Base-by-base conservation (phyloP, 64 coral and sea anemone genomes). In the Stichodactyla helianthus region DNA sequence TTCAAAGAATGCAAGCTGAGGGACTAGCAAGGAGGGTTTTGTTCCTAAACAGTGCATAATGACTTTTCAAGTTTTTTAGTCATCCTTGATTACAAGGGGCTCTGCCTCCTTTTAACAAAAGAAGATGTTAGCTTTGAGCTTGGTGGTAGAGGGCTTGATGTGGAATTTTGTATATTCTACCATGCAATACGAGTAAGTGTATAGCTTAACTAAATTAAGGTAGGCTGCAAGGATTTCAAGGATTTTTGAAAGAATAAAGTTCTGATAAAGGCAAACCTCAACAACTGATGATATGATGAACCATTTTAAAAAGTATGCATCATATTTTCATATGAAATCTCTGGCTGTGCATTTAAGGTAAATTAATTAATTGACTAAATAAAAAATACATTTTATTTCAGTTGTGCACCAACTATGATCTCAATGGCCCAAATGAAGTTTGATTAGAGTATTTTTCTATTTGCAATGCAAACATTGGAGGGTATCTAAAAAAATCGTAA, bases 61-160 rank as follows among this genome's bases (percentile, higher is more conserved):
- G 35, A 44, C 35, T 44, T 6, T 52, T 25, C 67, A 83, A 54
- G 53, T 27, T 78, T n/a, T 53, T 77, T 44, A 90, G 82, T 90
- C 19, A 90, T 76, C 52, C 82, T 90, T 85, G 89, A 90, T 85
- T 85, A 85, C 52, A 90, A 90, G 54, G 82, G 63, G 9, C 52
- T 90, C 17, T 77, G 54, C 7, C 68, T 85, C 52, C 57, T 90
- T 0, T 13, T 85, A 1, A 56, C 68, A 44, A 67, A 58, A 52
- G 81, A 77, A 23, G 63, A 71, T 63, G 64, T 50, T 35, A 53
- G 10, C 11, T 53, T 76, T 79, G 26, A 50, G 26, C 89, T 90
- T 85, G 82, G 82, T 23, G 31, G 55, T 2, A 84, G 53, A 58
- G 68, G 89, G 52, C 31, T 90, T 12, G 82, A 85, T 55, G 70